Evolutionary conservation across 2,888 invertebrate species (phyloP), one percentile per base, ranked within the genome.

Genomic region (Chalcis sispes): DNA sequence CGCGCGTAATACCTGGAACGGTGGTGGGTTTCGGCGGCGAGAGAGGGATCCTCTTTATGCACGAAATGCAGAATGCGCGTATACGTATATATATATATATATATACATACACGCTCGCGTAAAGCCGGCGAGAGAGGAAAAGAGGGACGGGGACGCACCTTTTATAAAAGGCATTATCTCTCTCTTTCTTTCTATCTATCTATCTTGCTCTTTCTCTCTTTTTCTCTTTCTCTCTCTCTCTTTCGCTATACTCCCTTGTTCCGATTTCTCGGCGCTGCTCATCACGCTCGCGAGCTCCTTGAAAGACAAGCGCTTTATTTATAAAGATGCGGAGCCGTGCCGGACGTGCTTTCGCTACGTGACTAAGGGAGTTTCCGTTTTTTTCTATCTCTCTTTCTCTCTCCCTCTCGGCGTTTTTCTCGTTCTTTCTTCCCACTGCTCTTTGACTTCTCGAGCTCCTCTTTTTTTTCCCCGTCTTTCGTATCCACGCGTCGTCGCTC

Each of bases 1-100:
- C 77, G 1, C 40, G 67, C 23, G 40, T 42, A 62, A 67, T 77
- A 77, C 77, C 62, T 71, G 77, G 71, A 77, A 77, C 27, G 20
- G 15, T 8, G 52, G 4, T 3, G 50, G 15, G 58, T 70, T 70
- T 65, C 40, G 64, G 58, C 48, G 5, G 27, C 5, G n/a, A n/a
- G n/a, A n/a, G n/a, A n/a, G n/a, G n/a, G n/a, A n/a, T n/a, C n/a
- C n/a, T n/a, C n/a, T n/a, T n/a, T n/a, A n/a, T n/a, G n/a, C n/a
- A n/a, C 61, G 15, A 42, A 59, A 61, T 64, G 40, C 66, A 29
- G 54, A 10, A 13, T 25, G n/a, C 54, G 27, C 23, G 8, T 2
- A 40, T 42, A 20, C 20, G 20, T 4, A 4, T 20, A 10, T 5
- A 20, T 59, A 32, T 8, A 18, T 15, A 46, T 8, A 23, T 23